Evolutionary conservation across 1,140 invertebrate species (phyloP).

Genomic region (Drosophila ambigua): DNA sequence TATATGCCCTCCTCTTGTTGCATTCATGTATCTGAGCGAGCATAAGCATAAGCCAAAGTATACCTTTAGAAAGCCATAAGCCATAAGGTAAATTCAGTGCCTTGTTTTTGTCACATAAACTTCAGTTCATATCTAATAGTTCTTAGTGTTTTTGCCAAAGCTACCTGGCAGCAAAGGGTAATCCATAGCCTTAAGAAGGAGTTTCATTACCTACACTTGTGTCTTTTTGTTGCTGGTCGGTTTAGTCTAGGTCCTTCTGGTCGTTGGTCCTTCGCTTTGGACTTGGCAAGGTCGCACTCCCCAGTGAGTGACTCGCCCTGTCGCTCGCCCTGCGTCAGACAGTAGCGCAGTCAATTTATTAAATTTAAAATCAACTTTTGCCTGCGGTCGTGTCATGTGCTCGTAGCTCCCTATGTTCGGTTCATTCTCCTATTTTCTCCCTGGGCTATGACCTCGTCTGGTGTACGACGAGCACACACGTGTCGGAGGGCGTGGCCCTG

Average conservation of each 20-base stretch:
- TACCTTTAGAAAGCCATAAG: too few relatives aligned
- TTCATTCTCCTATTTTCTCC: conserved; percentile 9
- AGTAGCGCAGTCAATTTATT: conserved; percentile 61
- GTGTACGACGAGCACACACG: conserved; percentile 28
- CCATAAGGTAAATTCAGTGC: too few relatives aligned
- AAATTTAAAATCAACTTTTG: conserved; percentile 78
- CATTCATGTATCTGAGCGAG: too few relatives aligned
- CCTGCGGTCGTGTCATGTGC: conserved; percentile 38
- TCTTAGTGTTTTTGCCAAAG: too few relatives aligned
- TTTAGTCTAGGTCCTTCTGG: conserved; percentile 32
- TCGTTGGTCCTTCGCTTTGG: conserved; percentile 24
- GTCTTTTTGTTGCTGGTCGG: conserved; percentile 16
- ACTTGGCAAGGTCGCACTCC: conserved; percentile 43
- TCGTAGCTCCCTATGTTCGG: background rate
- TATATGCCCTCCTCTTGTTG: too few relatives aligned
- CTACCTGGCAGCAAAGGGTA: too few relatives aligned
- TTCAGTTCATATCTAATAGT: too few relatives aligned
- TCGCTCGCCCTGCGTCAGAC: conserved; percentile 13
- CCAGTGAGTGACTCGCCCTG: conserved; percentile 15
- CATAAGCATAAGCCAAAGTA: too few relatives aligned
- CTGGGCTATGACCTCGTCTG: conserved; percentile 43
- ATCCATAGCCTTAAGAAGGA: too few relatives aligned
- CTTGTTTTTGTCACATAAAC: too few relatives aligned
- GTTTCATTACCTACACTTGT: too few relatives aligned
- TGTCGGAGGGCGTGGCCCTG: conserved; percentile 24